A percentile compares a stretch with the other conserved stretches of the same genome.
phyloP scores from a whole-genome alignment of 2,113 vertebrate genomes.

The Pteruthius melanotis region DNA sequence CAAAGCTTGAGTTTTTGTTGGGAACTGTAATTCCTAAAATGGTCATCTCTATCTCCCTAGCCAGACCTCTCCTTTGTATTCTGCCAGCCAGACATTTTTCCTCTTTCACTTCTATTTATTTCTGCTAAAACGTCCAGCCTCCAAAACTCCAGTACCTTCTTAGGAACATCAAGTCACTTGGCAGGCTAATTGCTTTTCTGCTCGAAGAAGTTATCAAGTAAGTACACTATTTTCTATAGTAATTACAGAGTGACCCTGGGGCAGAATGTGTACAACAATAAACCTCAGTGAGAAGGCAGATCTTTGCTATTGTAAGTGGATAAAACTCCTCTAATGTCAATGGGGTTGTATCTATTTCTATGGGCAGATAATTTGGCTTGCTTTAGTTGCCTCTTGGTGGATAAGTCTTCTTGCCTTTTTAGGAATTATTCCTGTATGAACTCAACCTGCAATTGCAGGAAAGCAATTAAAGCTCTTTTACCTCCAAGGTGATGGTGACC shows the following conservation, averaged over 20 bases:
- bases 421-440: background rate
- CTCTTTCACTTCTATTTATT: background rate
- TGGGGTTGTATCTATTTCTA: background rate
- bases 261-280: conserved; percentile 13
- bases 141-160: background rate
- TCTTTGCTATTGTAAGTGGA: background rate
- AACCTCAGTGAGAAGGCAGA: background rate
- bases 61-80: background rate
- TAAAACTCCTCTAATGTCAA: conserved; percentile 10
- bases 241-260: conserved; percentile 39
- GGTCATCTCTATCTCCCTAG: background rate
- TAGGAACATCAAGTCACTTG: conserved; percentile 38
- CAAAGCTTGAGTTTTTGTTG: background rate
- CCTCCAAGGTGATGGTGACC: background rate
- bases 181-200: conserved; percentile 57
- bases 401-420: background rate
- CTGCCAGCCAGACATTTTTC: background rate
- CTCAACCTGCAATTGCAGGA: background rate
- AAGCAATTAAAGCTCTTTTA: background rate
- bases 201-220: conserved; percentile 37
- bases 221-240: conserved; percentile 38
- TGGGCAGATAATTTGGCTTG: background rate
- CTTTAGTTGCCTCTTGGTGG: background rate
- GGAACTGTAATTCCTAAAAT: background rate
- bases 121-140: background rate